phyloP scores from a whole-genome alignment of 1,140 invertebrate species.

The Lerema accius region DNA sequence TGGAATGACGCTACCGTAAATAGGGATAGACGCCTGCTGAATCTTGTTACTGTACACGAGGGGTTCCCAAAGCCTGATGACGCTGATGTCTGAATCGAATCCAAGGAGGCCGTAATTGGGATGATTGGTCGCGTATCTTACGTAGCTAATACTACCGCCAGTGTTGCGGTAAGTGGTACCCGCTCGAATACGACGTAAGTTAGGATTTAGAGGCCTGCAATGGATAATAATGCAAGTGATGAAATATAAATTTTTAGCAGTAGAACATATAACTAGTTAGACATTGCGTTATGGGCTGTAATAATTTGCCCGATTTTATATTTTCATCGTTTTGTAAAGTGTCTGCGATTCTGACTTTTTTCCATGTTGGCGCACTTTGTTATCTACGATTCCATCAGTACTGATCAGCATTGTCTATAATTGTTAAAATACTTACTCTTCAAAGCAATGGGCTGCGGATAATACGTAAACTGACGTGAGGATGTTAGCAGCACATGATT shows the following conservation, averaged over 20 bases:
- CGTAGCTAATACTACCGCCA: conserved; percentile 37
- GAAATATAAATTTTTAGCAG: too few species aligned
- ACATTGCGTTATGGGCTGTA: too few species aligned
- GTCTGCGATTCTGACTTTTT: too few species aligned
- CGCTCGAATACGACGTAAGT: conserved; percentile 43
- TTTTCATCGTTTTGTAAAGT: too few species aligned
- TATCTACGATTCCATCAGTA: too few species aligned
- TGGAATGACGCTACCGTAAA: conserved; percentile 37
- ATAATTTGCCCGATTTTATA: too few species aligned
- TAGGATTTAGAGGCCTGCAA: conserved; percentile 35
- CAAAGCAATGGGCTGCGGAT: conserved; percentile 48
- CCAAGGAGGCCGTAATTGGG: conserved; percentile 34
- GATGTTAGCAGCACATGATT: conserved; percentile 46
- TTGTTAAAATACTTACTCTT: conserved; percentile 41
- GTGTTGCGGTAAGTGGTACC: conserved; percentile 37
- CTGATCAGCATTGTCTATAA: too few species aligned
- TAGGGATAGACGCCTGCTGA: conserved; percentile 37
- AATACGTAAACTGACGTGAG: too few species aligned
- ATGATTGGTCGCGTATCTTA: conserved; percentile 41
- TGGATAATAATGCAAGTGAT: too few species aligned
- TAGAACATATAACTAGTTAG: too few species aligned
- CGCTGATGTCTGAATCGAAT: conserved; percentile 47
- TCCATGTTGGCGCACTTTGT: too few species aligned
- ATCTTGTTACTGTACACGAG: conserved; percentile 34
- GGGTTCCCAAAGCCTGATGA: conserved; percentile 33